Evolutionary conservation across 2,113 vertebrate species (phyloP), one percentile per base, ranked within the genome.

Genomic region (Ciconia maguari): DNA sequence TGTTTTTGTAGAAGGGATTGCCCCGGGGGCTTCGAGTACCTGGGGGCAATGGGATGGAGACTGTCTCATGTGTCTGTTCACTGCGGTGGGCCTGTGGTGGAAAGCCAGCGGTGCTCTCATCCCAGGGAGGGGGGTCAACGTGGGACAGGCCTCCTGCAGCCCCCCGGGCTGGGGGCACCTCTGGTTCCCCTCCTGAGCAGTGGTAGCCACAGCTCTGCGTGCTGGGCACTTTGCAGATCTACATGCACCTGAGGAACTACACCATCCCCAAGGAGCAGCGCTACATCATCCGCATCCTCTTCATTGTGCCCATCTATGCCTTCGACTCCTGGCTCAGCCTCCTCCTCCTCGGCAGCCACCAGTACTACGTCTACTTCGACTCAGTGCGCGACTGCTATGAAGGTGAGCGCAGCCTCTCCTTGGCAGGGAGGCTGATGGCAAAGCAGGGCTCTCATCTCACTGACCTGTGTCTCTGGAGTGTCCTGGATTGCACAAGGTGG

Each of bases 311-410:
- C 7, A 94, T 99, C 89, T 99, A 99, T 1, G 98, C 99, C 94
- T 99, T 99, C 0, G 99, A 99, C 96, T 99, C 99, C 21, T 99
- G 99, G 99, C 99, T 99, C 92, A 99, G 99, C 97, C 98, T 99
- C 69, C 98, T 99, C 58, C 99, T 99, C 93, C 99, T 99, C 62
- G 99, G 98, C 89, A 99, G 98, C 88, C 98, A 98, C 93, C 99
- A 99, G 94, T 99, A 99, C 97, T 99, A 99, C 0, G 98, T 99
- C 87, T 99, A 99, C 96, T 99, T 99, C 1, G 99, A 99, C 97
- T 99, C 99, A 0, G 86, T 99, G 65, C 98, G 99, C 0, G 99
- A 99, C 97, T 99, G 99, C 97, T 99, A 99, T 0, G 99, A 99
- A 98, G 99, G 99, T 99, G 96, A 96, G 96, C 0, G 3, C 21